Evolutionary conservation across 1,140 invertebrate genomes (phyloP), one percentile per base, ranked within the genome.

Genomic region (Drosophila lowei): DNA sequence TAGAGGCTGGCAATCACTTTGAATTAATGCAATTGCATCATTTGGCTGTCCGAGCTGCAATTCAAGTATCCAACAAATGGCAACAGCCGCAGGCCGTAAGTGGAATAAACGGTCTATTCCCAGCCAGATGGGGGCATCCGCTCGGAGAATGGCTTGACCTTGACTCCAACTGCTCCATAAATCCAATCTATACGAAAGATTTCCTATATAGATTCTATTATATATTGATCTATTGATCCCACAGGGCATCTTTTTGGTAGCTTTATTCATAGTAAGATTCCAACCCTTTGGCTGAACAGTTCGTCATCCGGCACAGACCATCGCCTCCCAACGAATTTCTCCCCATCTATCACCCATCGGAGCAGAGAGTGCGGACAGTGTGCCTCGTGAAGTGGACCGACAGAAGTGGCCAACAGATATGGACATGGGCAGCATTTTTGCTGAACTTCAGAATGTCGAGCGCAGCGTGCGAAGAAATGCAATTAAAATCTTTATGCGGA

Each of bases 21-120:
- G 55, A 75, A 75, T 75, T 75, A 75, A 74, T 66, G 55, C 60
- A 75, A 75, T 75, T 75, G 72, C 72, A 74, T 75, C 71, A 75
- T 46, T 66, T 53, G 23, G 54, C 68, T 48, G 43, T 55, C 43
- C 54, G 59, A 28, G 53, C 47, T 59, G 72, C 72, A 72, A 48
- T 71, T 60, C 28, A 59, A 41, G 53, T 11, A 15, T 50, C 46
- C 43, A 71, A 25, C 66, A 71, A 61, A 71, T 74, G 61, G 41
- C 23, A 34, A 28, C 43, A 6, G 25, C 44, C 43, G 43, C 54
- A 48, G 73, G 53, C 53, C 59, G 48, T 42, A 49, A 63, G 42
- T 66, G 71, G 43, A 54, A 44, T 68, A 68, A 68, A 44, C 63
- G 65, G 30, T 42, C 34, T 25, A 42, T 38, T 38, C 11, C 4